Percentiles rank a stretch among this genome's conserved stretches.
phyloP scores from a whole-genome alignment of 2,797 vertebrate species.

The Micrastur ruficollis region DNA sequence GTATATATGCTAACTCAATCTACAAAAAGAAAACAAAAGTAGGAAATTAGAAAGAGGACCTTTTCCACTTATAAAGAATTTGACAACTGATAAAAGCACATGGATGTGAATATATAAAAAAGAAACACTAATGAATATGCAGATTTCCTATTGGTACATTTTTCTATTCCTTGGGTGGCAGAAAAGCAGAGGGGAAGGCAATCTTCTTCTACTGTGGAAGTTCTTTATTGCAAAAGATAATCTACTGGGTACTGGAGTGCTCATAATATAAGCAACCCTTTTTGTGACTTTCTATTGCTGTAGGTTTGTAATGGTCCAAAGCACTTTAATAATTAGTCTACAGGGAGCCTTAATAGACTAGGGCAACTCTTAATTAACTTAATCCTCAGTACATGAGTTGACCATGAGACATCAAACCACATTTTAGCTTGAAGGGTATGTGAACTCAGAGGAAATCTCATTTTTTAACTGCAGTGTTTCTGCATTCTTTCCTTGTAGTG shows the following conservation, averaged over 20 bases:
- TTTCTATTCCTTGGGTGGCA: slow-evolving; percentile 46
- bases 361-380: slow-evolving; percentile 80
- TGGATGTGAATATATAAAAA: not conserved
- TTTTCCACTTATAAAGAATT: not conserved
- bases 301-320: slow-evolving; percentile 74
- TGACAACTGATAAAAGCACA: not conserved
- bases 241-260: slow-evolving; percentile 65
- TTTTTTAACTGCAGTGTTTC: slow-evolving; percentile 63
- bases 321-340: slow-evolving; percentile 82
- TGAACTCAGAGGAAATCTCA: slow-evolving; percentile 69
- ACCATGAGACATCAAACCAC: slow-evolving; percentile 77
- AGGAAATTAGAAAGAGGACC: not conserved
- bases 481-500: slow-evolving; percentile 40
- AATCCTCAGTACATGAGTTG: slow-evolving; percentile 77
- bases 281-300: slow-evolving; percentile 71
- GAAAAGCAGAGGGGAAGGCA: slow-evolving; percentile 57
- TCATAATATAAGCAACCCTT: slow-evolving; percentile 69
- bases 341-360: slow-evolving; percentile 76
- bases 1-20: not conserved
- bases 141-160: slow-evolving; percentile 30
- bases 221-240: slow-evolving; percentile 63
- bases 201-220: slow-evolving; percentile 17
- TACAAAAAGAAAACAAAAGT: not conserved
- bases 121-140: not conserved
- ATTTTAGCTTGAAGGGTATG: slow-evolving; percentile 71